Evolutionary conservation across 2,888 invertebrate species (phyloP).

Genomic region (Heteropelma amictum): DNA sequence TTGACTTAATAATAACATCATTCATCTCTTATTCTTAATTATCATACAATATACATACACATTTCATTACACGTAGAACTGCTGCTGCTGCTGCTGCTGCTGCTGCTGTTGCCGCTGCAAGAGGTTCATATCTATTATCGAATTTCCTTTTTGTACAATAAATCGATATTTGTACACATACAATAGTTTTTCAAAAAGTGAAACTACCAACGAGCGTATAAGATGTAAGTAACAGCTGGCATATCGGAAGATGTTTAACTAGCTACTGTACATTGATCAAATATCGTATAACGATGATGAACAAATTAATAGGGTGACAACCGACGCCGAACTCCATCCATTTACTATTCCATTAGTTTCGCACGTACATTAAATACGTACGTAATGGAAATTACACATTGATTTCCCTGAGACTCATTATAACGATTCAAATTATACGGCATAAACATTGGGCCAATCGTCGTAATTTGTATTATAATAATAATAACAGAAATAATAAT

Average conservation of each 20-base stretch:
- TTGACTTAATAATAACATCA: too few species aligned
- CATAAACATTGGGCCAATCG: conserved; percentile 47
- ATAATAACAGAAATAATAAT: too few species aligned
- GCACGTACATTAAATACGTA: conserved; percentile 41
- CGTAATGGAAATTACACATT: conserved; percentile 70
- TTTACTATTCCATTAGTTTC: neutral
- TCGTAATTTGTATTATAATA: conserved; percentile 17
- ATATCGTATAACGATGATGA: conserved; percentile 43
- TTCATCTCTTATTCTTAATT: conserved; percentile 38
- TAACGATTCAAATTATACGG: conserved; percentile 68
- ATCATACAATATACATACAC: conserved; percentile 51
- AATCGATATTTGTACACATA: conserved; percentile 40
- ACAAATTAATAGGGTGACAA: conserved; percentile 41
- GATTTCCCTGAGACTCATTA: conserved; percentile 76
- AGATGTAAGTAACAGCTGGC: conserved; percentile 43
- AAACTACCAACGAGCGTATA: conserved; percentile 1
- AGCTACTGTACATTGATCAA: conserved; percentile 43
- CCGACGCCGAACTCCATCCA: conserved; percentile 11
- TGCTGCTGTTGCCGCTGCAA: too few species aligned
- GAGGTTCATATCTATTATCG: conserved; percentile 7
- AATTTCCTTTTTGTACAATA: conserved; percentile 4
- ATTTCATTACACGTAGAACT: too few species aligned
- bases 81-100: too few species aligned
- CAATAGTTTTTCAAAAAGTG: conserved; percentile 26
- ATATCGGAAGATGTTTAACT: conserved; percentile 38